Conservation (phyloP, 2,888 invertebrate genomes). For the Sminthurides aquaticus region DNA sequence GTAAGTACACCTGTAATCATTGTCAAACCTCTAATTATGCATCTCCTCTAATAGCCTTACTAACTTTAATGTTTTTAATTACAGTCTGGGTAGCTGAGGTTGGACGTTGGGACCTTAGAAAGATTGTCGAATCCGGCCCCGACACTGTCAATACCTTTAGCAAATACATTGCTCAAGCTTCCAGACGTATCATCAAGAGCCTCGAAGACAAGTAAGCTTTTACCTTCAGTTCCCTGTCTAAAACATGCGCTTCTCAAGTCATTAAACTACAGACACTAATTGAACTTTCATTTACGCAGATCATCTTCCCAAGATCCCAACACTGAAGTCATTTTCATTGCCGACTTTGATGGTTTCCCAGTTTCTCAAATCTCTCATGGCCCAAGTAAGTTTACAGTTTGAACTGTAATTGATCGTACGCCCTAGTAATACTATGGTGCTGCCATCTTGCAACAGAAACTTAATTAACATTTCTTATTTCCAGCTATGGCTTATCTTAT, state of each 20-base stretch:
- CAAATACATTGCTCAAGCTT: not conserved
- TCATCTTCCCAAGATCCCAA: not conserved
- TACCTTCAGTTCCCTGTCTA: too few species aligned
- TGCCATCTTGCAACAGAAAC: not conserved
- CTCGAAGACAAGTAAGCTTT: not conserved
- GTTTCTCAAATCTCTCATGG: conserved; percentile 5
- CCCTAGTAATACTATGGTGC: not conserved
- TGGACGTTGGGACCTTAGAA: conserved; percentile 1
- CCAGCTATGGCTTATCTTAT: conserved; percentile 4
- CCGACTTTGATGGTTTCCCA: not conserved
- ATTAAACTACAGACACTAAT: too few species aligned
- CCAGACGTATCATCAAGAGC: conserved; percentile 3
- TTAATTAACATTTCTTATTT: not conserved
- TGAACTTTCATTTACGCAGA: not conserved
- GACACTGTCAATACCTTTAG: not conserved
- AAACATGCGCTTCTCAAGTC: too few species aligned
- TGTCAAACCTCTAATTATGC: not conserved
- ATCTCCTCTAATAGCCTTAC: not conserved
- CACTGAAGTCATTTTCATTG: conserved; percentile 4
- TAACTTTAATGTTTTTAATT: too few species aligned
- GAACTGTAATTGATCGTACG: not conserved
- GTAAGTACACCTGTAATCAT: not conserved
- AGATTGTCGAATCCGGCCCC: not conserved
- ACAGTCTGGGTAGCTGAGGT: not conserved
- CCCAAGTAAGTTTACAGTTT: not conserved